Evolutionary conservation across 2,797 vertebrate species (phyloP).

Genomic region (Cephalopachus bancanus): DNA sequence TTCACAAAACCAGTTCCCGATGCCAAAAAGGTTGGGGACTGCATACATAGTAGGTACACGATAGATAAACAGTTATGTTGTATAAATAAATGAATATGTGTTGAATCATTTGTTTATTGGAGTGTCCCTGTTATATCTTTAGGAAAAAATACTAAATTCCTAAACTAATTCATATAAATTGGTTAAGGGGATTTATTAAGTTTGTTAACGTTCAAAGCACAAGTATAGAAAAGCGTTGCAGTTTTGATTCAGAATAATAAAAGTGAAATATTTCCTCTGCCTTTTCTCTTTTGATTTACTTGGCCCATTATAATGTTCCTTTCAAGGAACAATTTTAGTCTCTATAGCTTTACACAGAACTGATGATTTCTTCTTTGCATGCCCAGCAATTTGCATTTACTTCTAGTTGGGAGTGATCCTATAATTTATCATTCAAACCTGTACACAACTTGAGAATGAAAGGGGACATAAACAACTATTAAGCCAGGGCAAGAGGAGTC

Average conservation of each 20-base stretch:
- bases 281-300: not conserved
- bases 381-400: not conserved
- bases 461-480: not conserved
- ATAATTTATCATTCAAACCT: slow-evolving; percentile 32
- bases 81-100: slow-evolving; percentile 27
- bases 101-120: slow-evolving; percentile 48
- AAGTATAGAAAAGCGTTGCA: slow-evolving; percentile 6
- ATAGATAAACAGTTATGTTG: not conserved
- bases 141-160: slow-evolving; percentile 30
- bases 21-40: too few species aligned
- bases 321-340: not conserved
- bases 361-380: not conserved
- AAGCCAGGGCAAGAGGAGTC: not conserved
- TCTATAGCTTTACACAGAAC: slow-evolving; percentile 20
- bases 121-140: not conserved
- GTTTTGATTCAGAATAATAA: slow-evolving; percentile 42
- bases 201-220: not conserved
- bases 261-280: not conserved
- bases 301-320: not conserved
- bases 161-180: slow-evolving; percentile 4
- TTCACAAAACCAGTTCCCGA: too few species aligned
- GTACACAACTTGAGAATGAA: not conserved
- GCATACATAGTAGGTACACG: not conserved
- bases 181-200: not conserved
- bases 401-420: not conserved